phyloP scores from a whole-genome alignment of 2,113 vertebrate species.

The Seriola aureovittata region DNA sequence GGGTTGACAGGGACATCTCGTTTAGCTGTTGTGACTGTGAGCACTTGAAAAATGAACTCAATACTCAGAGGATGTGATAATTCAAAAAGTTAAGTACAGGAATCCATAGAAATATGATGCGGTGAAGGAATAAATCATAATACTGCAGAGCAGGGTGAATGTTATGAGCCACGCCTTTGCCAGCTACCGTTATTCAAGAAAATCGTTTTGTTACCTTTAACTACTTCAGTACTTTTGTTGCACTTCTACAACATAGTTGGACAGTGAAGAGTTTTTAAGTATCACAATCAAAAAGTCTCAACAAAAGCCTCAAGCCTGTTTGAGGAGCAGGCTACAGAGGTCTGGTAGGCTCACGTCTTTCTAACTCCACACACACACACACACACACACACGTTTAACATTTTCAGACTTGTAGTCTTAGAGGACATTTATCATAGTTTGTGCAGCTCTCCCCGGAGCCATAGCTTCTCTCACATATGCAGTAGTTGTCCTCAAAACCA shows the following conservation, averaged over 20 bases:
- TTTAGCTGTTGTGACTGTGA: conserved; percentile 1
- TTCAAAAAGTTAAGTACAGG: conserved; percentile 1
- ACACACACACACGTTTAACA: background rate
- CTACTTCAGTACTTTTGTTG: background rate
- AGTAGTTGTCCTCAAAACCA: background rate
- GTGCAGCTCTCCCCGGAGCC: background rate
- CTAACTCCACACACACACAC: background rate
- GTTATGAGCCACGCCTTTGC: background rate
- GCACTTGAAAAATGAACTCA: conserved; percentile 1
- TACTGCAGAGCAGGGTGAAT: background rate
- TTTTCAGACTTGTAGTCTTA: background rate
- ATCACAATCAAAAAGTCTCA: background rate
- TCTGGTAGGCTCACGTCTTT: background rate
- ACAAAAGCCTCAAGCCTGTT: background rate
- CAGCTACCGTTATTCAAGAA: too few species aligned
- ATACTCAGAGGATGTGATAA: background rate
- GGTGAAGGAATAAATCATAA: background rate
- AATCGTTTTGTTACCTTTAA: too few species aligned
- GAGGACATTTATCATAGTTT: background rate
- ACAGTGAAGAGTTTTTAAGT: background rate
- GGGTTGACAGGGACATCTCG: conserved; percentile 9
- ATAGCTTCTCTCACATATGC: background rate
- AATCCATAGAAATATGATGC: background rate
- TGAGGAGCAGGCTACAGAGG: background rate
- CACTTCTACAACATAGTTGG: background rate